Evolutionary conservation across 2,797 vertebrate species (phyloP).

Genomic region (Pseudopleuronectes americanus): DNA sequence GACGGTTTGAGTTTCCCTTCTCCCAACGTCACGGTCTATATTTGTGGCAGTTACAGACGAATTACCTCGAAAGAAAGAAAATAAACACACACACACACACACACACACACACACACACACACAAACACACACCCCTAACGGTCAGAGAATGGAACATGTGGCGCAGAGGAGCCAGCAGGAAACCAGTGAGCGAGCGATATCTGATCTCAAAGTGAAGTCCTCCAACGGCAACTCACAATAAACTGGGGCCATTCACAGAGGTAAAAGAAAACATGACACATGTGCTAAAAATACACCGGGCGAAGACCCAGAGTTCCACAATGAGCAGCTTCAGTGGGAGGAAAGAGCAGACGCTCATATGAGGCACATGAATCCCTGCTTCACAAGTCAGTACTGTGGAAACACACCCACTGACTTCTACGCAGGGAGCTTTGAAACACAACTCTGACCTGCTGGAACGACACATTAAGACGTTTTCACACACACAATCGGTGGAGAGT

Average conservation of each 20-base stretch:
- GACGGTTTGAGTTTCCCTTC: constrained; percentile 11
- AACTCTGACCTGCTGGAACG: background rate
- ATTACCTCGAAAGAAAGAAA: constrained; percentile 20
- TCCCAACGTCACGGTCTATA: constrained; percentile 11
- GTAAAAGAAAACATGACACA: constrained; percentile 78
- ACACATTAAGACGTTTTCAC: background rate
- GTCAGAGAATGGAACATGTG: constrained; percentile 59
- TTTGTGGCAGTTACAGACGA: constrained; percentile 44
- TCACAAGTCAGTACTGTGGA: constrained; percentile 29
- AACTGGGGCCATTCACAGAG: constrained; percentile 68
- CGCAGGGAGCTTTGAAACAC: background rate
- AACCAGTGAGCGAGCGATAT: constrained; percentile 69
- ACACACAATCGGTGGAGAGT: background rate
- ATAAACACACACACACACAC: constrained; percentile 32
- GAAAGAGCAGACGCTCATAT: constrained; percentile 46
- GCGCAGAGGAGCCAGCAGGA: constrained; percentile 47
- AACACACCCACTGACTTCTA: background rate
- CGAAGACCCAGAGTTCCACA: constrained; percentile 63
- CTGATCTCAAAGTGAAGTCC: constrained; percentile 67
- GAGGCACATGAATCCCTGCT: constrained; percentile 30
- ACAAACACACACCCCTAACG: constrained; percentile 33
- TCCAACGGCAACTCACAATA: constrained; percentile 69
- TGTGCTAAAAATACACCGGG: constrained; percentile 74
- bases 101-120: constrained; percentile 22
- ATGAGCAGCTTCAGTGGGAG: constrained; percentile 62